Base-by-base conservation (phyloP, 1,140 invertebrate species). In the Pseudomyrmex dendroicus region DNA sequence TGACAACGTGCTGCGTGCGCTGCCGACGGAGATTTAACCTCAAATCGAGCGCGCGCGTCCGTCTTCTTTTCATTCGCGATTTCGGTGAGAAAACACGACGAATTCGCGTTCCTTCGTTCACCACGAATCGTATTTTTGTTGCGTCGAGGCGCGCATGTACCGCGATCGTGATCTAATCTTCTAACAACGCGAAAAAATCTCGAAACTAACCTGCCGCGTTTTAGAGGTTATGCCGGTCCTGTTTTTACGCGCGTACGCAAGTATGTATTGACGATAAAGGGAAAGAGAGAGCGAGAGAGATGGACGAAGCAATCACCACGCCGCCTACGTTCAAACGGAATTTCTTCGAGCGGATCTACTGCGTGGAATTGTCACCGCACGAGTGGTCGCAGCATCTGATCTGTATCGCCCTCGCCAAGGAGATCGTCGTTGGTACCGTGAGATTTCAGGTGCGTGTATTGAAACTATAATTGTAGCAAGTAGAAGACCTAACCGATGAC, bases 301-400 rank as follows among this genome's bases (percentile, higher is more conserved):
- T 94, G 94, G 93, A 94, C 70, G 93, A 94, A 85, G 91, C 91
- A 54, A 57, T 93, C 13, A 82, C 88, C 10, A 92, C 89, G 78
- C 87, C 88, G 64, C 91, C 93, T 54, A 91, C 92, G 7, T 92
- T 91, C 66, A 93, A 94, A 87, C 83, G 93, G 1, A 89, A 89
- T 80, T 94, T 95, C 84, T 82, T 90, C 15, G 91, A 94, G 20
- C 91, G 94, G 90, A 91, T 95, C 56, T 90, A 94, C 44, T 90
- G 90, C 63, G 93, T 95, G 0, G 94, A 95, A 84, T 93, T 95
- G 70, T 95, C 95, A 8, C 95, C 94, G 13, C 95, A 92, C 84
- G 94, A 95, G 82, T 95, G 94, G 93, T 95, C 95, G 17, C 94
- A 95, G 56, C 91, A 95, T 86, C 89, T 95, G 73, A 94, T 95